phyloP scores from a whole-genome alignment of 2,797 vertebrate genomes.

The Pseudomugil tenellus region DNA sequence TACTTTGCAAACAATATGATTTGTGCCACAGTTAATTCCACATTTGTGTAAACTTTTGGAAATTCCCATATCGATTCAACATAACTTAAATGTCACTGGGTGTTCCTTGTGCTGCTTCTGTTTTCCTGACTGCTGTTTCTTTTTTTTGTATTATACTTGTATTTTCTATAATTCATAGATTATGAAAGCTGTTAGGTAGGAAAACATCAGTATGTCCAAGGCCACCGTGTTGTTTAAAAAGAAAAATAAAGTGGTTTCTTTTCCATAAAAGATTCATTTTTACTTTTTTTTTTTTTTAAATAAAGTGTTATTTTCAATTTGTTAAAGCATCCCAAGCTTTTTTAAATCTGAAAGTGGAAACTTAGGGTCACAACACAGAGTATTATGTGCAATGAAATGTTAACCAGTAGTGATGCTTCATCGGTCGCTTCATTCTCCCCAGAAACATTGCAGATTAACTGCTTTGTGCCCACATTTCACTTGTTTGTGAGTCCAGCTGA shows the following conservation, averaged over 20 bases:
- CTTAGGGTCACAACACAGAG: not conserved
- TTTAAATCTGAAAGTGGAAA: not conserved
- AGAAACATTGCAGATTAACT: not conserved
- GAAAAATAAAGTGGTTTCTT: slow-evolving; percentile 58
- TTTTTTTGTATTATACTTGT: slow-evolving; percentile 62
- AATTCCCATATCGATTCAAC: slow-evolving; percentile 30
- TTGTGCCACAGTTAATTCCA: slow-evolving; percentile 60
- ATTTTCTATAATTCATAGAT: slow-evolving; percentile 66
- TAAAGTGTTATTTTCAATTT: slow-evolving; percentile 35
- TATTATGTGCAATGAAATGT: not conserved
- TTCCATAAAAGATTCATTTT: slow-evolving; percentile 37
- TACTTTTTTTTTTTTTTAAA: slow-evolving; percentile 30
- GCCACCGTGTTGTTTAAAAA: slow-evolving; percentile 55
- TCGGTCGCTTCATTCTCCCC: not conserved
- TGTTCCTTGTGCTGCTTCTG: slow-evolving; percentile 40
- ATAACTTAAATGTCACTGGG: slow-evolving; percentile 29
- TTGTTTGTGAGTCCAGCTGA: not conserved
- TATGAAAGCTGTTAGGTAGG: slow-evolving; percentile 27
- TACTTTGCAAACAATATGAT: slow-evolving; percentile 26
- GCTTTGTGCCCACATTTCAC: not conserved
- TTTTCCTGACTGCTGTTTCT: slow-evolving; percentile 48
- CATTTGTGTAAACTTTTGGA: slow-evolving; percentile 46
- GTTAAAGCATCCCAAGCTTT: slow-evolving; percentile 3
- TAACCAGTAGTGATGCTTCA: not conserved
- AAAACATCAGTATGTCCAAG: slow-evolving; percentile 48